These are phyloP conservation scores for Cheilosia impressa DNA, from an alignment of 2,888 invertebrate species.

Conservation along the genomic window DNA sequence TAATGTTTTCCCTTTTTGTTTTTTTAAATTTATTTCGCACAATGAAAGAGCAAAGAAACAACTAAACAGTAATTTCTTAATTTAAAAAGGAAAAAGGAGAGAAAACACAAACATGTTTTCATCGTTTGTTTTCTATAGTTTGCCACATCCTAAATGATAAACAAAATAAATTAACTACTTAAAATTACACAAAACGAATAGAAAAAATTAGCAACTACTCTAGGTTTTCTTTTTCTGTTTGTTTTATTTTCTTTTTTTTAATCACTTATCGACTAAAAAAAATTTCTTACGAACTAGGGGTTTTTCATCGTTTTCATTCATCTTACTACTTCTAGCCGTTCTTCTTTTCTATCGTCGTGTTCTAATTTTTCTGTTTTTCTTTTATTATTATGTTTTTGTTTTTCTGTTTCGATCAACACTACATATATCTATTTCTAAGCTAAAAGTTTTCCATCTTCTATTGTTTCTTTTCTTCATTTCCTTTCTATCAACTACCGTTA, in stretches of 20 bases:
- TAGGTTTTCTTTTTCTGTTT: conserved; percentile 39
- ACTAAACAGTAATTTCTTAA: conserved; percentile 55
- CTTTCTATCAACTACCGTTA: conserved; percentile 68
- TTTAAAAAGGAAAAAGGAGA: conserved; percentile 24
- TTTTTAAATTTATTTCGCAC: conserved; percentile 54
- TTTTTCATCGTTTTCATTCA: conserved; percentile 36
- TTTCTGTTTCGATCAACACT: conserved; percentile 52
- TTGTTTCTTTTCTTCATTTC: conserved; percentile 30
- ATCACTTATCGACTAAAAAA: conserved; percentile 70
- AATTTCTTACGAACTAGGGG: conserved; percentile 57
- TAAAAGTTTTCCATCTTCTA: conserved; percentile 37
- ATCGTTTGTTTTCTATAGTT: conserved; percentile 38
- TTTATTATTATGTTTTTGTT: background rate
- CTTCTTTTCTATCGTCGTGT: conserved; percentile 23
- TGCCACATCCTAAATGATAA: conserved; percentile 60
- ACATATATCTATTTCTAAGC: conserved; percentile 65
- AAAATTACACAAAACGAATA: conserved; percentile 69
- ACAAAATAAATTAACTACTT: conserved; percentile 76
- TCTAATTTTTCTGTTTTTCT: conserved; percentile 19
- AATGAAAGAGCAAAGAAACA: conserved; percentile 60
- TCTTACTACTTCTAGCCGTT: conserved; percentile 30
- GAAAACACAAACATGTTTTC: conserved; percentile 43
- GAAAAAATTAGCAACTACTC: conserved; percentile 71
- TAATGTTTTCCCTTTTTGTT: conserved; percentile 36
- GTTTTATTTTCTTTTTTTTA: conserved; percentile 2